Conservation (phyloP, 2,888 invertebrate species). For the Pandemis heparana region DNA sequence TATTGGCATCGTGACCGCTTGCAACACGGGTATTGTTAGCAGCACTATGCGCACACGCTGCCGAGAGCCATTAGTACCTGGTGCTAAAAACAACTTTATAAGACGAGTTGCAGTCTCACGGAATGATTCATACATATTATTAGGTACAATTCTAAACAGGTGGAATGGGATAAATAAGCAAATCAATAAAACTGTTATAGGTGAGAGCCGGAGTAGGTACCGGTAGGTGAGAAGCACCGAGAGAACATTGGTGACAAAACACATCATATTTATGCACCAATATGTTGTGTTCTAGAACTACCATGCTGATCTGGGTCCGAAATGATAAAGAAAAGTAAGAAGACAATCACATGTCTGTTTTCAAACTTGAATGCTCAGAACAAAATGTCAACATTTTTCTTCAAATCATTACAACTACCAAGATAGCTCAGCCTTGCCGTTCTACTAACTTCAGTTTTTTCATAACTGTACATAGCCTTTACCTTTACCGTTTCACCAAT, state of each 20-base stretch:
- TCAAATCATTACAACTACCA: neutral
- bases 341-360: no score
- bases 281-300: no score
- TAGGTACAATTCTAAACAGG: neutral
- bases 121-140: slow-evolving; percentile 13
- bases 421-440: neutral
- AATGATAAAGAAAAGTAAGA: no score
- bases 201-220: no score
- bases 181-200: neutral
- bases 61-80: slow-evolving; percentile 20
- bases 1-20: slow-evolving; percentile 35
- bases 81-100: slow-evolving; percentile 27
- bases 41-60: slow-evolving; percentile 31
- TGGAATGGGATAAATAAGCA: neutral
- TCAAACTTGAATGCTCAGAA: no score
- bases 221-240: no score
- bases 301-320: no score
- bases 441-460: neutral
- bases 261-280: no score
- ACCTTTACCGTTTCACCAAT: neutral
- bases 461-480: neutral
- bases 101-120: slow-evolving; percentile 11
- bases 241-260: no score
- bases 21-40: slow-evolving; percentile 39
- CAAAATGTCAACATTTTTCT: no score